Evolutionary conservation across 2,888 invertebrate species (phyloP), one percentile per base, ranked within the genome.

Genomic region (Rhamnusium bicolor): DNA sequence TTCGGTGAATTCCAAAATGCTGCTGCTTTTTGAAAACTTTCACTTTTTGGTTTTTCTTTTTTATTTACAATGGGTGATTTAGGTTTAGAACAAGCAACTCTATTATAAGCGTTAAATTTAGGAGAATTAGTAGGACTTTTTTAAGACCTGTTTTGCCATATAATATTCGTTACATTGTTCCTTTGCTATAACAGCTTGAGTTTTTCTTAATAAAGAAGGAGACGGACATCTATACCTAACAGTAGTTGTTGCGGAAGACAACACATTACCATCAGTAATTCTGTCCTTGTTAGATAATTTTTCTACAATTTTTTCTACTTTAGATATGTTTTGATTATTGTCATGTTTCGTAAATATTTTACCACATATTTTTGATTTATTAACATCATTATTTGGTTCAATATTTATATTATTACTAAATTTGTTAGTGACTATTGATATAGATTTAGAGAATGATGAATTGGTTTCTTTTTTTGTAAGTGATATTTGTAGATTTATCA

Each of bases 131-230:
- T 10, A 8, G 60, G 68, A 27, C 47, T 58, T 40, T 75, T n/a
- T 72, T 56, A 74, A 71, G n/a, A 40, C 65, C 21, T 78, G 60
- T 60, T 78, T 78, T 1, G 72, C 68, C 60, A 80, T 73, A 16
- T 76, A 80, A 84, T 79, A 88, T 84, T 82, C 89, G 85, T 82
- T 88, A 85, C 71, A 88, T 87, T 73, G 88, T 73, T 85, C 85
- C 76, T 84, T 89, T 80, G 89, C 89, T 58, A 87, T 86, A 10
- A 89, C 87, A 29, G 89, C 87, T 79, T 87, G 87, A 74, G 88
- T 89, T 87, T 90, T 86, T 85, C 89, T 86, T 80, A 88, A 85
- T 78, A 87, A 79, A 76, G 88, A 82, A 2, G 87, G 85, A 2
- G 90, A 89, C 69, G 86, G 87, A 78, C 89, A 88, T 83, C 88